Conservation (phyloP, 2,797 vertebrate species). For the Nannoperca obscura region DNA sequence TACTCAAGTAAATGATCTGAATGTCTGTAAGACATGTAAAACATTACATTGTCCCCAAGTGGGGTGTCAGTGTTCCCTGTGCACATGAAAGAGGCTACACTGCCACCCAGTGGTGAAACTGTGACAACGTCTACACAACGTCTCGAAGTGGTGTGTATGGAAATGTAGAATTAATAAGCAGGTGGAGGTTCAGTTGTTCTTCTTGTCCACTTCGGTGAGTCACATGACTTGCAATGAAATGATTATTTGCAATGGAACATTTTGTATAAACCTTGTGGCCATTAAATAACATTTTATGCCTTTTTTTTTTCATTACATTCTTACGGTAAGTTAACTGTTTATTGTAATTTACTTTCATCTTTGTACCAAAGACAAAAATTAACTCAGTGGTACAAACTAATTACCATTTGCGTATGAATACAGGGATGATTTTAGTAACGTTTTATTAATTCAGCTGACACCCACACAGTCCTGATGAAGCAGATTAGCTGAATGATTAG, state of each 20-base stretch:
- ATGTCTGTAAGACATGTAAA: no score
- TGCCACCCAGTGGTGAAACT: conserved; percentile 52
- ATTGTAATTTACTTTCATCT: neutral
- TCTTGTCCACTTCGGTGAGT: neutral
- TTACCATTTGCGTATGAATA: neutral
- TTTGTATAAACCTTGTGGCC: neutral
- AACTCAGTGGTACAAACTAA: neutral
- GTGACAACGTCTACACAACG: no score
- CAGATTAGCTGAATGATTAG: no score
- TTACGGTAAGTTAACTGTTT: no score
- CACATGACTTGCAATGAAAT: no score
- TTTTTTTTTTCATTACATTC: neutral
- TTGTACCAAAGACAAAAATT: neutral
- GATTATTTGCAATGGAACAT: neutral
- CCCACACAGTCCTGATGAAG: no score
- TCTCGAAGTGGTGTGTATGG: neutral
- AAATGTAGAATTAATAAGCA: neutral
- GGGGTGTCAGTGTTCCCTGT: neutral
- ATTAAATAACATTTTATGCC: neutral
- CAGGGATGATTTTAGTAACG: neutral
- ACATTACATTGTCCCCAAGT: neutral
- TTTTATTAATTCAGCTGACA: neutral
- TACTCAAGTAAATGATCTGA: no score
- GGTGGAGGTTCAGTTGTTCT: neutral
- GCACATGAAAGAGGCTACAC: conserved; percentile 11